Evolutionary conservation across 2,888 invertebrate genomes (phyloP).

Genomic region (Hofmannophila pseudospretella): DNA sequence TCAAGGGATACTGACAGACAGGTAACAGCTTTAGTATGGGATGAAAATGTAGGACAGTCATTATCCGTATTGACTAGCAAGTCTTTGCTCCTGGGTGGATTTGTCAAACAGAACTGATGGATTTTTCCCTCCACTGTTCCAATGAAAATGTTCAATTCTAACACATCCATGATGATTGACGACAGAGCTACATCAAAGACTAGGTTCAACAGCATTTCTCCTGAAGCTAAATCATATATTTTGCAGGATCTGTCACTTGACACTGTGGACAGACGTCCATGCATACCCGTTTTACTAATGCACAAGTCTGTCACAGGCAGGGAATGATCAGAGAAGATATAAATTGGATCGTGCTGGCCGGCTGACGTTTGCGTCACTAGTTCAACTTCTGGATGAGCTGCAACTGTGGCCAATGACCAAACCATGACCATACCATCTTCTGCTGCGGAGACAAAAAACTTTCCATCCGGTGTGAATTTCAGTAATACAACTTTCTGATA

Average conservation of each 20-base stretch:
- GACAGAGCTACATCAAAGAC: constrained; percentile 85
- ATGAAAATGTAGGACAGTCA: constrained; percentile 73
- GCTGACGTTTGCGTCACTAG: constrained; percentile 68
- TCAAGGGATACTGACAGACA: constrained; percentile 85
- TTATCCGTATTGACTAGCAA: constrained; percentile 79
- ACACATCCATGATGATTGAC: constrained; percentile 81
- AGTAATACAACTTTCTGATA: constrained; percentile 88
- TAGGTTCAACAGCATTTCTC: constrained; percentile 83
- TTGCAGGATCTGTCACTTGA: constrained; percentile 91
- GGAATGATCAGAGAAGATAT: constrained; percentile 88
- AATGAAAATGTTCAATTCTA: constrained; percentile 85
- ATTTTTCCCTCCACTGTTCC: constrained; percentile 86
- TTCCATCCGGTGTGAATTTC: constrained; percentile 85
- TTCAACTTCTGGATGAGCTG: constrained; percentile 71
- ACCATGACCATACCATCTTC: constrained; percentile 91
- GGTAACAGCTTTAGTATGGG: constrained; percentile 83
- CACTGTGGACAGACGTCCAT: constrained; percentile 84
- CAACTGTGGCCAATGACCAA: constrained; percentile 83
- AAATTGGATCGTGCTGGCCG: constrained; percentile 79
- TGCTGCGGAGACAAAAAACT: constrained; percentile 87
- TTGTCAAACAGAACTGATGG: constrained; percentile 80
- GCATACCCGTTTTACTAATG: constrained; percentile 83
- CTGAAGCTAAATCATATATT: constrained; percentile 86
- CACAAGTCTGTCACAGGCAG: constrained; percentile 87
- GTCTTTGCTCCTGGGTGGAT: constrained; percentile 82